Percentiles rank a stretch among this genome's conserved stretches.
Conservation (phyloP, 2,888 invertebrate species). For the Tubulanus polymorphus region DNA sequence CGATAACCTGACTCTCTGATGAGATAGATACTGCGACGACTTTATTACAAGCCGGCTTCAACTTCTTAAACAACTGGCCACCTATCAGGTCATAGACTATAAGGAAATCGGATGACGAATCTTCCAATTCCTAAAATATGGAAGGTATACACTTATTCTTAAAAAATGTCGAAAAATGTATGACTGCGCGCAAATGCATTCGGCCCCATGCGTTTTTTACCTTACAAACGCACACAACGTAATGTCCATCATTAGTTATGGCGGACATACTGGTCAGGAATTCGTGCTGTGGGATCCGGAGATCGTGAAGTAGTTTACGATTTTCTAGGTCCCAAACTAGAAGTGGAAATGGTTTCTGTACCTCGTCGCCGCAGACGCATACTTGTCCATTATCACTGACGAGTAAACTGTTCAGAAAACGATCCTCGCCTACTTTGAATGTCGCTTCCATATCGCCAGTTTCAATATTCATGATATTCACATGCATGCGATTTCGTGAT, state of each 20-base stretch:
- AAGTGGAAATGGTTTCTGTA: constrained; percentile 84
- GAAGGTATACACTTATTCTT: no score
- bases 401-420: constrained; percentile 80
- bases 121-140: constrained; percentile 24
- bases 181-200: not conserved
- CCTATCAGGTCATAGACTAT: constrained; percentile 87
- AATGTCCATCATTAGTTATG: constrained; percentile 76
- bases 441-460: constrained; percentile 79
- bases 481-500: constrained; percentile 82
- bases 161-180: not conserved
- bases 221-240: constrained; percentile 58
- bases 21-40: constrained; percentile 82
- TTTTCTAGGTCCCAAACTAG: constrained; percentile 85
- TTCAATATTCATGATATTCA: constrained; percentile 79
- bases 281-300: constrained; percentile 84
- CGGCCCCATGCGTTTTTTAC: constrained; percentile 35
- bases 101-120: constrained; percentile 67
- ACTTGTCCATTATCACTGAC: constrained; percentile 84
- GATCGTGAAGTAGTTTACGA: constrained; percentile 77
- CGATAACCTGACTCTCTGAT: constrained; percentile 75
- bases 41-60: constrained; percentile 81
- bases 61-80: constrained; percentile 85
- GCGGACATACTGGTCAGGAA: constrained; percentile 79
- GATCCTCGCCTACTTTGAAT: constrained; percentile 81
- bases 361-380: constrained; percentile 85